A percentile compares a stretch with the other conserved stretches of the same genome.
phyloP scores from a whole-genome alignment of 2,797 vertebrate genomes.

The Diplodus sargus region DNA sequence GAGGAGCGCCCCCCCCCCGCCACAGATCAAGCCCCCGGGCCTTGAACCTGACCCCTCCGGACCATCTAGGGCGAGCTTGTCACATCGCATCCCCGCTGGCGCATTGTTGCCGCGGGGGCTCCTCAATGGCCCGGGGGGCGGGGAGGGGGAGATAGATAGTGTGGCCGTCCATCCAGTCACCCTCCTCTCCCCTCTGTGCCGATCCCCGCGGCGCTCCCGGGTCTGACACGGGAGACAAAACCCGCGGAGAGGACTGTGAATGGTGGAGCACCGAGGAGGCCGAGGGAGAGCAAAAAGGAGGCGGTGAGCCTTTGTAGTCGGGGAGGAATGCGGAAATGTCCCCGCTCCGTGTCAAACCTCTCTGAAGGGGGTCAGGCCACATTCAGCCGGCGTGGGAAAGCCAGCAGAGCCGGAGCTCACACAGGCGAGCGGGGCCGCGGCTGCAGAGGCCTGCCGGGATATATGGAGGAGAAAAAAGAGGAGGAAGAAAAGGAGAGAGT shows the following conservation, averaged over 20 bases:
- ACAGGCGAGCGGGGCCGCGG: slow-evolving; percentile 74
- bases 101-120: slow-evolving; percentile 63
- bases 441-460: slow-evolving; percentile 73
- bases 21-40: slow-evolving; percentile 72
- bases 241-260: slow-evolving; percentile 87
- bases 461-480: slow-evolving; percentile 57
- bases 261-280: slow-evolving; percentile 87
- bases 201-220: slow-evolving; percentile 78
- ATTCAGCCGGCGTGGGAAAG: slow-evolving; percentile 99
- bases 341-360: slow-evolving; percentile 98
- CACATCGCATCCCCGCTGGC: slow-evolving; percentile 64
- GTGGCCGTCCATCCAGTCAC: slow-evolving; percentile 77
- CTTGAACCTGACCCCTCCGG: slow-evolving; percentile 82
- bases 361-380: slow-evolving; percentile 98
- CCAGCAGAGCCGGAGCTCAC: slow-evolving; percentile 84
- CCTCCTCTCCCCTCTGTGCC: slow-evolving; percentile 66
- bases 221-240: slow-evolving; percentile 89
- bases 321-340: slow-evolving; percentile 99
- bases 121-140: slow-evolving; percentile 34
- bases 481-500: slow-evolving; percentile 66
- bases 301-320: slow-evolving; percentile 97
- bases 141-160: slow-evolving; percentile 76
- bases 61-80: slow-evolving; percentile 67
- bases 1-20: slow-evolving; percentile 24
- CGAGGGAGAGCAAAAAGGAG: slow-evolving; percentile 91